Evolutionary conservation across 1,140 invertebrate species (phyloP), one percentile per base, ranked within the genome.

Genomic region (Thrips palmi): DNA sequence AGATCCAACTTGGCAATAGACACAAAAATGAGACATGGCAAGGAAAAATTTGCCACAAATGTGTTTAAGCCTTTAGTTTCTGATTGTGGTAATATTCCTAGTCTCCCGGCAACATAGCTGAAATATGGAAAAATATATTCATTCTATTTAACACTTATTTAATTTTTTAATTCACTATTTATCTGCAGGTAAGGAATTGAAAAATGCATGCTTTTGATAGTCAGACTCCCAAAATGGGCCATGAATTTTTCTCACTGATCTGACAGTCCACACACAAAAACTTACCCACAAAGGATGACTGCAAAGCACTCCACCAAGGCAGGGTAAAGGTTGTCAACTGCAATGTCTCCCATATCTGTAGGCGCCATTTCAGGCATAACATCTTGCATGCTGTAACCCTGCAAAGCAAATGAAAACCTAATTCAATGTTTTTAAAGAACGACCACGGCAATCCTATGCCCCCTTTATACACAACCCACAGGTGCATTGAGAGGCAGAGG

Each of bases 41-140:
- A 52, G 14, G 86, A 78, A 63, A 96, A 94, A 25, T 79, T 89
- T 17, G 86, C 84, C 0, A 96, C 83, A 66, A 93, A 96, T 33
- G 78, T 84, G 31, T 82, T 84, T 29, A 97, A 67, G 3, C 91
- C 89, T 59, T 84, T 84, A n/a, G 79, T 72, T 62, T 94, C 88
- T 12, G 66, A 65, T 53, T 77, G 71, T 37, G 80, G 73, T 2
- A 97, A 84, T 19, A 91, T 55, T 49, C 82, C 79, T 28, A 81
- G 65, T 39, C 86, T 67, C 5, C 89, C 88, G 40, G 89, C 85
- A 11, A 89, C 55, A 57, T 93, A 96, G 12, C 89, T 93, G 48
- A 42, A 64, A 59, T 57, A 47, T 55, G 68, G 51, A 44, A 41
- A 46, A 33, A 25, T 38, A 38, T 2, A 32, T 5, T 38, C 14